phyloP scores from a whole-genome alignment of 2,113 vertebrate species.

The Stigmatopora argus region DNA sequence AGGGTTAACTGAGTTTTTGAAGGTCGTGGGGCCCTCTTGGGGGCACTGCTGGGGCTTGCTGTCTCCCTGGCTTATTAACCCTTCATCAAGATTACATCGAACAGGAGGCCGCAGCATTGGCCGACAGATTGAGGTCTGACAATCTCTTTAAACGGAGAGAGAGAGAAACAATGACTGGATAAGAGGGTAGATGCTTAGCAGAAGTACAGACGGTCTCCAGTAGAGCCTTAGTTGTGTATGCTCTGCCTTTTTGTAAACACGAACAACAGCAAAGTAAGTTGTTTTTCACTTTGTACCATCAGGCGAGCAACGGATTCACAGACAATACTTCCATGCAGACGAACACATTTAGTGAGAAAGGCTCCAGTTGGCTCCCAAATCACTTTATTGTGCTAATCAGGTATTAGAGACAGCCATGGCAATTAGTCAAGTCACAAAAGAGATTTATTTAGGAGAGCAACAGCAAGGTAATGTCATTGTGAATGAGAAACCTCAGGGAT shows the following conservation, averaged over 20 bases:
- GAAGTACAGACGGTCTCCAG: neutral
- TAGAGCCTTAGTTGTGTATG: slow-evolving; percentile 1
- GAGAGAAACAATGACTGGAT: slow-evolving; percentile 41
- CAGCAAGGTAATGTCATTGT: slow-evolving; percentile 6
- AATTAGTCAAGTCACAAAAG: slow-evolving; percentile 37
- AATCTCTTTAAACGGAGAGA: slow-evolving; percentile 22
- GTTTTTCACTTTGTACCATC: neutral
- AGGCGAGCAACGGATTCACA: neutral
- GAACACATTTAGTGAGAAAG: neutral
- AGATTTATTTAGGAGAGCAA: slow-evolving; percentile 22
- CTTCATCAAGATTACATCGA: slow-evolving; percentile 46
- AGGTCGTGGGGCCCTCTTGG: slow-evolving; percentile 19
- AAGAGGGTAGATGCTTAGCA: slow-evolving; percentile 17
- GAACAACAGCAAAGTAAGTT: neutral
- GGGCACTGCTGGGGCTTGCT: slow-evolving; percentile 11
- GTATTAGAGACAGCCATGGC: slow-evolving; percentile 27
- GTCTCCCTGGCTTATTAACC: slow-evolving; percentile 46
- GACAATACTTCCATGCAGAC: slow-evolving; percentile 1
- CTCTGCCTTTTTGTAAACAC: neutral
- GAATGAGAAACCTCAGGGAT: slow-evolving; percentile 27
- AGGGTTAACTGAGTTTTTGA: slow-evolving; percentile 40
- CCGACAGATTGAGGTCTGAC: slow-evolving; percentile 29
- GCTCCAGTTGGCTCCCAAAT: slow-evolving; percentile 26
- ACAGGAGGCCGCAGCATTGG: slow-evolving; percentile 20
- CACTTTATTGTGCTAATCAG: slow-evolving; percentile 40